These are phyloP conservation scores for Diploscapter pachys DNA, from an alignment of 1,140 invertebrate species.

Conservation along the genomic window DNA sequence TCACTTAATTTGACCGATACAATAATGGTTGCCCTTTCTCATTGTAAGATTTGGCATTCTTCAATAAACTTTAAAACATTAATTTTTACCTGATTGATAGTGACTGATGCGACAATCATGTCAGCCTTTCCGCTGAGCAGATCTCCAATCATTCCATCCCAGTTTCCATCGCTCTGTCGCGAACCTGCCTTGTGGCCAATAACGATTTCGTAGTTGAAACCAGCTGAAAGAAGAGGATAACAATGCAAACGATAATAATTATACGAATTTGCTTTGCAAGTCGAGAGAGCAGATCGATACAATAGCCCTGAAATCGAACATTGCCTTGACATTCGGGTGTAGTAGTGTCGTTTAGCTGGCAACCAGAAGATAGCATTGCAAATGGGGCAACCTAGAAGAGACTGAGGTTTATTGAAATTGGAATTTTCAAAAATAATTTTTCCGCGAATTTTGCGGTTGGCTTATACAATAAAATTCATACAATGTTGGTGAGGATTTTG, in stretches of 20 bases:
- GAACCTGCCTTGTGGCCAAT: slow-evolving; percentile 33
- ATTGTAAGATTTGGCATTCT: no score
- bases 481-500: slow-evolving; percentile 45
- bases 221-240: no score
- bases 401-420: no score
- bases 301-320: slow-evolving; percentile 59
- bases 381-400: slow-evolving; percentile 47
- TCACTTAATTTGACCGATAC: no score
- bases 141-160: background rate
- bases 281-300: slow-evolving; percentile 57
- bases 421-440: no score
- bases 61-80: background rate
- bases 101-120: background rate
- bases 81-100: slow-evolving; percentile 1
- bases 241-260: no score
- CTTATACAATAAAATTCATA: slow-evolving; percentile 12
- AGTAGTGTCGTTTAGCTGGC: slow-evolving; percentile 38
- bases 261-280: slow-evolving; percentile 41
- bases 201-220: no score
- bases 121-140: background rate
- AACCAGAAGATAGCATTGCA: slow-evolving; percentile 56
- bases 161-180: slow-evolving; percentile 35
- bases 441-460: no score
- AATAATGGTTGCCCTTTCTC: no score
- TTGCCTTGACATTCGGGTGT: slow-evolving; percentile 57